These are phyloP conservation scores for Tortrix viridana DNA, from an alignment of 2,888 invertebrate species.

Conservation along the genomic window DNA sequence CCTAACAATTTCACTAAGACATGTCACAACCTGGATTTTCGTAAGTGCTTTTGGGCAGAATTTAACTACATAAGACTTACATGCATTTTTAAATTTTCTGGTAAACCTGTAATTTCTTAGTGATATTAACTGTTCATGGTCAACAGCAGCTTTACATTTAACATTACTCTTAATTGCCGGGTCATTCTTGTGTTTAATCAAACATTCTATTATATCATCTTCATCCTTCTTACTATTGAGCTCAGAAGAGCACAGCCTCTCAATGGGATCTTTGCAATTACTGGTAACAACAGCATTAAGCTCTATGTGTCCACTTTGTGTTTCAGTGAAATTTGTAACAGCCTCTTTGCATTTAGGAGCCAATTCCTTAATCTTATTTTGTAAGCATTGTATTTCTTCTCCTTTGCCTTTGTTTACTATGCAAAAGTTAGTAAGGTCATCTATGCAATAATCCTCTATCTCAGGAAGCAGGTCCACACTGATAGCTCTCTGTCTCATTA, in stretches of 20 bases:
- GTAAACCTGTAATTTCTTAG: constrained; percentile 97
- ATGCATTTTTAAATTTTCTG: constrained; percentile 97
- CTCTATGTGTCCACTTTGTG: constrained; percentile 94
- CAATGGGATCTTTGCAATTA: constrained; percentile 92
- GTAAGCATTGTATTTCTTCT: constrained; percentile 96
- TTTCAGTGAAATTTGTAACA: constrained; percentile 93
- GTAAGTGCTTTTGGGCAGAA: constrained; percentile 88
- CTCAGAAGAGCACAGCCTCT: constrained; percentile 89
- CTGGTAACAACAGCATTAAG: constrained; percentile 94
- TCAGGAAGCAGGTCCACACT: constrained; percentile 97
- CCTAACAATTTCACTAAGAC: constrained; percentile 95
- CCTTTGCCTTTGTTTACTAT: constrained; percentile 93
- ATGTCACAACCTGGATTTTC: constrained; percentile 91
- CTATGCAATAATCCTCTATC: constrained; percentile 95
- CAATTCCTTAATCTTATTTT: constrained; percentile 90
- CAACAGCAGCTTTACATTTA: constrained; percentile 96
- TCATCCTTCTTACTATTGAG: constrained; percentile 89
- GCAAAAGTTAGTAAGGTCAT: constrained; percentile 93
- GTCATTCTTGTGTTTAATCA: constrained; percentile 96
- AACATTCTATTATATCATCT: constrained; percentile 96
- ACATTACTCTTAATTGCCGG: constrained; percentile 89
- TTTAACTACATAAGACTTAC: constrained; percentile 90
- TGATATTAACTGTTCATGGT: constrained; percentile 98
- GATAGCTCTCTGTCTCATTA: constrained; percentile 96
- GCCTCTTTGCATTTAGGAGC: constrained; percentile 88